Evolutionary conservation across 2,888 invertebrate species (phyloP).

Genomic region (Drosophila falleni): DNA sequence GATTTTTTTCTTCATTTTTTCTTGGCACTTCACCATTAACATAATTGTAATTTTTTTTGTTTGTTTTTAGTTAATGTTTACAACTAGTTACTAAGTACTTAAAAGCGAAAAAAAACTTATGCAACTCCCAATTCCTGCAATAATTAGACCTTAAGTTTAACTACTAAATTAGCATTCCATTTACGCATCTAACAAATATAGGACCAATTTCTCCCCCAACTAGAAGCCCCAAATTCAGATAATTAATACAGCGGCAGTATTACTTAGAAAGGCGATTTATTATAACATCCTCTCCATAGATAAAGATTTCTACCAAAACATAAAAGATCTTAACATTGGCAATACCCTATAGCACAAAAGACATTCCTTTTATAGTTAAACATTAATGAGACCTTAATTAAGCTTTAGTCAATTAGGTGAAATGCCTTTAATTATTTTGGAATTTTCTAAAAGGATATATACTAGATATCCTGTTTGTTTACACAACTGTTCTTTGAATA

Average conservation of each 20-base stretch:
- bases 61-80: conserved; percentile 61
- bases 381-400: conserved; percentile 36
- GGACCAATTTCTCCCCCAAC: conserved; percentile 5
- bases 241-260: conserved; percentile 72
- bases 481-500: conserved; percentile 44
- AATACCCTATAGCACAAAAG: conserved; percentile 11
- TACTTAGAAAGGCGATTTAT: conserved; percentile 60
- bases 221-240: conserved; percentile 6
- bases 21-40: conserved; percentile 34
- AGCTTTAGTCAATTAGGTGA: conserved; percentile 46
- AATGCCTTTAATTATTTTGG: conserved; percentile 11
- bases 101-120: conserved; percentile 46
- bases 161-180: conserved; percentile 61
- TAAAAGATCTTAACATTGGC: conserved; percentile 19
- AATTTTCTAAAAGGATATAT: conserved; percentile 9
- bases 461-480: conserved; percentile 4
- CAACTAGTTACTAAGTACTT: conserved; percentile 71
- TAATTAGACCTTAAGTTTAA: conserved; percentile 59
- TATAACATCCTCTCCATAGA: conserved; percentile 2
- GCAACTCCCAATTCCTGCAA: conserved; percentile 31
- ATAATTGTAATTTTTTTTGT: conserved; percentile 40
- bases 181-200: conserved; percentile 25
- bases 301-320: conserved; percentile 2
- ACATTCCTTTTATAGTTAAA: conserved; percentile 49
- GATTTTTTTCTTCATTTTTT: conserved; percentile 27